Percentiles rank a stretch among this genome's conserved stretches.
Conservation (phyloP, 2,888 invertebrate genomes). For the Aphodius sticticus region DNA sequence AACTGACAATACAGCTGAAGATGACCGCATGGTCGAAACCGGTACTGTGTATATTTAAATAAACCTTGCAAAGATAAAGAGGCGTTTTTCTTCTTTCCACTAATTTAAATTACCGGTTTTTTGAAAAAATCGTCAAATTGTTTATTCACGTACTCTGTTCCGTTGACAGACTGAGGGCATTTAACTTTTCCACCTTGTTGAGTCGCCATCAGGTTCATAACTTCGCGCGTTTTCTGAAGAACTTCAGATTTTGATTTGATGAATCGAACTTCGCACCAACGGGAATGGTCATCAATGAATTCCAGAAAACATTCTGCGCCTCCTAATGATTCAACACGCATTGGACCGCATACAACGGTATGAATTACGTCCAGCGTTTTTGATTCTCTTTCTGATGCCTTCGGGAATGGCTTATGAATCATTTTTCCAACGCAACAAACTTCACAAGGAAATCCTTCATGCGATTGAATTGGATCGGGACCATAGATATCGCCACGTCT, state of each 20-base stretch:
- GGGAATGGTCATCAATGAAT: slow-evolving; percentile 46
- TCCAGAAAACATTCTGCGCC: slow-evolving; percentile 42
- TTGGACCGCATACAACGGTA: slow-evolving; percentile 43
- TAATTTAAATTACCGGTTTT: slow-evolving; percentile 38
- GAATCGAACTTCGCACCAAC: slow-evolving; percentile 43
- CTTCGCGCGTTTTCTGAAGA: slow-evolving; percentile 38
- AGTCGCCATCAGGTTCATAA: slow-evolving; percentile 42
- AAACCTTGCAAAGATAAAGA: too few relatives aligned
- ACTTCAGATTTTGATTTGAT: slow-evolving; percentile 41
- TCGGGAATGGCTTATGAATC: slow-evolving; percentile 32
- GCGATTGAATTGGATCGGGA: neutral
- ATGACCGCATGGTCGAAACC: too few relatives aligned
- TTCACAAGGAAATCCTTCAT: neutral
- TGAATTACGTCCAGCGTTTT: slow-evolving; percentile 43
- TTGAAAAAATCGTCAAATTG: slow-evolving; percentile 37
- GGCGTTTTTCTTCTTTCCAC: slow-evolving; percentile 44
- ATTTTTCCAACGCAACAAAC: slow-evolving; percentile 30
- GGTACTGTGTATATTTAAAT: too few relatives aligned
- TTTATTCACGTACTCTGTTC: slow-evolving; percentile 37
- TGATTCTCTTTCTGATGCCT: slow-evolving; percentile 26
- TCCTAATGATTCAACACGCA: slow-evolving; percentile 31
- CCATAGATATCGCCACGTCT: neutral
- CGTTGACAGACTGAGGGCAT: slow-evolving; percentile 43
- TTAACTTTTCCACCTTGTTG: slow-evolving; percentile 34
- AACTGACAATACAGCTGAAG: too few relatives aligned